Evolutionary conservation across 2,888 invertebrate genomes (phyloP).

Genomic region (Cremastinae sp.): DNA sequence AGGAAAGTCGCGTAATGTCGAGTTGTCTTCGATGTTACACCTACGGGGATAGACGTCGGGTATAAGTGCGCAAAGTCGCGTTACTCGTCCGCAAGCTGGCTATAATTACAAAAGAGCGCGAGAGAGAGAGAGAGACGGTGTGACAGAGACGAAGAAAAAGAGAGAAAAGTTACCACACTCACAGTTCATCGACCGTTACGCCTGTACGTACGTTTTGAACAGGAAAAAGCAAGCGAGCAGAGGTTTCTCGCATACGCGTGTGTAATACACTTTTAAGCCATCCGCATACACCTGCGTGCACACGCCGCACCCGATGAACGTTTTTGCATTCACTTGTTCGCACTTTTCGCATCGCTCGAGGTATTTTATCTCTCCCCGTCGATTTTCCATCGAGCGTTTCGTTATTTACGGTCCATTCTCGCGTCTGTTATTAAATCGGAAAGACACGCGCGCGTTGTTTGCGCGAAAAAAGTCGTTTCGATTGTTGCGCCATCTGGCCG

Average conservation of each 20-base stretch:
- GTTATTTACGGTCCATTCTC: constrained; percentile 2
- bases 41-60: not conserved
- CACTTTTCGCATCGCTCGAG: constrained; percentile 10
- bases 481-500: constrained; percentile 25
- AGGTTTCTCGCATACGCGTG: constrained; percentile 24
- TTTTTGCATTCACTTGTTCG: constrained; percentile 47
- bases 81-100: constrained; percentile 57
- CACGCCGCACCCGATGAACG: constrained; percentile 56
- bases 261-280: constrained; percentile 41
- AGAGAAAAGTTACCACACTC: constrained; percentile 63
- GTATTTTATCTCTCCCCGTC: constrained; percentile 29
- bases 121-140: constrained; percentile 50
- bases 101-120: constrained; percentile 63
- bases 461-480: constrained; percentile 26
- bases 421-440: not conserved
- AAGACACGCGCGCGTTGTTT: not conserved
- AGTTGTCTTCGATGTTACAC: constrained; percentile 21
- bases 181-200: constrained; percentile 67
- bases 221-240: constrained; percentile 54
- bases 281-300: constrained; percentile 59
- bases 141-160: constrained; percentile 42
- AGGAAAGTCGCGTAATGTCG: constrained; percentile 55
- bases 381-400: not conserved
- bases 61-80: constrained; percentile 55
- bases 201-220: constrained; percentile 61